Percentiles rank a stretch among this genome's conserved stretches.
Conservation (phyloP, 1,140 invertebrate genomes). For the Hycleus cichorii region DNA sequence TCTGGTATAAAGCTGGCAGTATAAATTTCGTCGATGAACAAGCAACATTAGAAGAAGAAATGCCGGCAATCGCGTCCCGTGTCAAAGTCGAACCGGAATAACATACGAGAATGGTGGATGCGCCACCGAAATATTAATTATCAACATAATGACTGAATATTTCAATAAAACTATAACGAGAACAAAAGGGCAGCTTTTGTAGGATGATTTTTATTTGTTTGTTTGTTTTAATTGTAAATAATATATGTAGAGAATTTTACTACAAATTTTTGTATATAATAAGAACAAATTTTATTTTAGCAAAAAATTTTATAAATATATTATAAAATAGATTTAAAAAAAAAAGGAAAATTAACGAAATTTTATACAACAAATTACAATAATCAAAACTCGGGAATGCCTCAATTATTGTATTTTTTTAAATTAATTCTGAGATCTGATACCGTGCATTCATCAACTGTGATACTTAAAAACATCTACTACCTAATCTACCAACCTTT, state of each 20-base stretch:
- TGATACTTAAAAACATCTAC: slow-evolving; percentile 14
- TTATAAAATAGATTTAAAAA: neutral
- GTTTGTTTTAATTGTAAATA: too few relatives aligned
- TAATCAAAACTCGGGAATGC: neutral
- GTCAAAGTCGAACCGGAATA: slow-evolving; percentile 29
- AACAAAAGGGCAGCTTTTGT: slow-evolving; percentile 2
- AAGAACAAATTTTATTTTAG: slow-evolving; percentile 4
- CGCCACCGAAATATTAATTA: slow-evolving; percentile 5
- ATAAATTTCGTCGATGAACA: slow-evolving; percentile 61
- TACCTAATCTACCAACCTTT: slow-evolving; percentile 4
- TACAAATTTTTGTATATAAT: slow-evolving; percentile 12
- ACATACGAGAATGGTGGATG: slow-evolving; percentile 4
- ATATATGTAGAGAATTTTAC: neutral
- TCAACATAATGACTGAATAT: slow-evolving; percentile 6
- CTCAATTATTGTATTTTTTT: slow-evolving; percentile 3
- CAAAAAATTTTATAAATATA: neutral
- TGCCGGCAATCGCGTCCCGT: slow-evolving; percentile 39
- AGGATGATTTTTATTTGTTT: too few relatives aligned
- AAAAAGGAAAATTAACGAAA: slow-evolving; percentile 1
- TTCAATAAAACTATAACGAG: neutral
- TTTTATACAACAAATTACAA: slow-evolving; percentile 13
- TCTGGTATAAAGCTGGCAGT: slow-evolving; percentile 64
- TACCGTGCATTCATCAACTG: slow-evolving; percentile 14
- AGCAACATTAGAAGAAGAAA: slow-evolving; percentile 39
- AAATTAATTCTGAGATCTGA: slow-evolving; percentile 4